These are phyloP conservation scores for Hemiscyllium ocellatum DNA, from an alignment of 2,113 vertebrate species.

Conservation along the genomic window DNA sequence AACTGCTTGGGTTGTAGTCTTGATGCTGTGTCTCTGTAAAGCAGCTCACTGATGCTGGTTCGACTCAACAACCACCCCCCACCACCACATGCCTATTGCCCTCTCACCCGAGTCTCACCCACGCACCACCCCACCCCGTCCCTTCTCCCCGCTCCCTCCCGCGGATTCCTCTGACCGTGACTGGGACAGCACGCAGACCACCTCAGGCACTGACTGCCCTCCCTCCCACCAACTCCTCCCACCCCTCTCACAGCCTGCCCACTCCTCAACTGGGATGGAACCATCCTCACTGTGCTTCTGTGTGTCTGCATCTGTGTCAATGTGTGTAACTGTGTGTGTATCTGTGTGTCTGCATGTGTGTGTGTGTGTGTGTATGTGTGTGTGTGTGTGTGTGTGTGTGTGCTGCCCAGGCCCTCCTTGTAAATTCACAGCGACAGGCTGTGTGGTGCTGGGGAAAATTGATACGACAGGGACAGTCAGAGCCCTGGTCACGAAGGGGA, in stretches of 20 bases:
- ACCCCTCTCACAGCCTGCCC: neutral
- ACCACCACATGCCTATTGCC: neutral
- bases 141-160: neutral
- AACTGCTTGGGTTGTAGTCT: constrained; percentile 35
- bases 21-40: neutral
- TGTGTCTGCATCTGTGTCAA: too few species aligned
- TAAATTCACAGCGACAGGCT: constrained; percentile 97
- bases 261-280: neutral
- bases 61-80: neutral
- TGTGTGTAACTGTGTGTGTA: too few species aligned
- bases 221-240: neutral
- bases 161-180: too few species aligned
- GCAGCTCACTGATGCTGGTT: neutral
- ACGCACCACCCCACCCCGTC: too few species aligned
- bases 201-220: too few species aligned
- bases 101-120: neutral
- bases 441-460: constrained; percentile 86
- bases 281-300: too few species aligned
- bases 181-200: too few species aligned
- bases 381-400: too few species aligned
- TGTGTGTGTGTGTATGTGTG: too few species aligned
- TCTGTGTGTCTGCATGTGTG: too few species aligned
- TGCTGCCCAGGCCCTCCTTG: constrained; percentile 50
- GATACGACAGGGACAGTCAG: constrained; percentile 96
- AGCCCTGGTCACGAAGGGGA: constrained; percentile 85